phyloP scores from a whole-genome alignment of 2,888 invertebrate genomes.

The Philhelius pedissequus region DNA sequence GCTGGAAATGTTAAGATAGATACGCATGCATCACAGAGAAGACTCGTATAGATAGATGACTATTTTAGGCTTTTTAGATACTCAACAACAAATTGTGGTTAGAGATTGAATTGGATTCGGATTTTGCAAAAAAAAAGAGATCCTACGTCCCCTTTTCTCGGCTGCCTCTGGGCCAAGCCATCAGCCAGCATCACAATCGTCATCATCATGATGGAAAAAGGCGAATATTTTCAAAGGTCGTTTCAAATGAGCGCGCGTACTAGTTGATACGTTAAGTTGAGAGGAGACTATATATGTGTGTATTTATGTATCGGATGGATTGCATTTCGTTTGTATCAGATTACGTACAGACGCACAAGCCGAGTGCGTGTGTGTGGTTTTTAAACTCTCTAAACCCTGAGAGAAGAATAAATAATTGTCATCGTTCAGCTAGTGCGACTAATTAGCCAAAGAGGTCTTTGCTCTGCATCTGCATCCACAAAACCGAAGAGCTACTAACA shows the following conservation, averaged over 20 bases:
- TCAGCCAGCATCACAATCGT: slow-evolving; percentile 6
- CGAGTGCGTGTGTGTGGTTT: slow-evolving; percentile 20
- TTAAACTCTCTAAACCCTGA: slow-evolving; percentile 59
- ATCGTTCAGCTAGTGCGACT: slow-evolving; percentile 51
- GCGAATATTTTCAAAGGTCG: slow-evolving; percentile 71
- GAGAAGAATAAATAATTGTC: slow-evolving; percentile 45
- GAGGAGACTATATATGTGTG: background rate
- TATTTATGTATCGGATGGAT: slow-evolving; percentile 29
- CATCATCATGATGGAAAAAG: slow-evolving; percentile 21
- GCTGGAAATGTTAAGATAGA: slow-evolving; percentile 31
- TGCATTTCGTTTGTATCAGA: slow-evolving; percentile 36
- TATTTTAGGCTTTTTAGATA: slow-evolving; percentile 63
- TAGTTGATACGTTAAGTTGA: slow-evolving; percentile 23
- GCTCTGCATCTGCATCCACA: slow-evolving; percentile 35
- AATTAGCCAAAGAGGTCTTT: slow-evolving; percentile 67
- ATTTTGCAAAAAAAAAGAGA: slow-evolving; percentile 45
- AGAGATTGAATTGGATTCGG: slow-evolving; percentile 41
- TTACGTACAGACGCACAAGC: slow-evolving; percentile 25
- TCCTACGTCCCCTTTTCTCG: slow-evolving; percentile 54
- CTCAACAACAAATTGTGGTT: slow-evolving; percentile 61
- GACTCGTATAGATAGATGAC: slow-evolving; percentile 41
- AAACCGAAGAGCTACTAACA: background rate
- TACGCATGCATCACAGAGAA: slow-evolving; percentile 38
- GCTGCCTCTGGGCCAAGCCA: background rate
- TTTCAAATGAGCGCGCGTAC: slow-evolving; percentile 65